Base-by-base conservation (phyloP, 2,888 invertebrate species). In the Zygogramma bicolorata region DNA sequence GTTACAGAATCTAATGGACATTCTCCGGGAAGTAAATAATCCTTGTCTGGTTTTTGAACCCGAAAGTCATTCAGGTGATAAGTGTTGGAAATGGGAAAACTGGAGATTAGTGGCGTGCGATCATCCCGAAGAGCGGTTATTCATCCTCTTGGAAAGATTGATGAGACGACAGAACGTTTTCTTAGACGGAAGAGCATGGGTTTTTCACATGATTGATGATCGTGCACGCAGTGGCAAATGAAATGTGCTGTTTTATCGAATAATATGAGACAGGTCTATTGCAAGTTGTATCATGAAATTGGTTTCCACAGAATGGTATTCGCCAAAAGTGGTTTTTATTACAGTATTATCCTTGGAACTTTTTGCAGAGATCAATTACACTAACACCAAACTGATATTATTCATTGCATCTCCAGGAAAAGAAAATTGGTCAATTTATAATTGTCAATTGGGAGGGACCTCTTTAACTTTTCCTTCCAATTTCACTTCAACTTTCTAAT, bases 11-110 rank as follows among this genome's bases (percentile, higher is more conserved):
- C 29, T 27, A 25, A 46, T 29, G 46, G 63, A 46, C 63, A 18
- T 46, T 63, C 15, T 63, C 46, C 63, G 46, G 15, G 25, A 62
- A 62, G 53, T 27, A n/a, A 53, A n/a, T 27, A n/a, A 53, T 53
- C 53, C 27, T 42, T 53, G 53, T 53, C 53, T 53, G 53, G 53
- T 53, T 53, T 53, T 27, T 53, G 25, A 53, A 53, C 53, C 53
- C 27, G n/a, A 53, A 53, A 53, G 53, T 53, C 53, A 27, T 53
- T 53, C 53, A 53, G 53, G 53, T 53, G 53, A 53, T 53, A 25
- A 53, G 53, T 27, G 53, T 3, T 53, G 53, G 7, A 53, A 53
- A 27, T 27, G 53, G n/a, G 53, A 53, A n/a, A 53, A 53, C 53
- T 53, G 27, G 25, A 53, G 53, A 53, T 53, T 27, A 27, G 53